phyloP scores from a whole-genome alignment of 1,140 invertebrate genomes.

The Asbolus verrucosus region DNA sequence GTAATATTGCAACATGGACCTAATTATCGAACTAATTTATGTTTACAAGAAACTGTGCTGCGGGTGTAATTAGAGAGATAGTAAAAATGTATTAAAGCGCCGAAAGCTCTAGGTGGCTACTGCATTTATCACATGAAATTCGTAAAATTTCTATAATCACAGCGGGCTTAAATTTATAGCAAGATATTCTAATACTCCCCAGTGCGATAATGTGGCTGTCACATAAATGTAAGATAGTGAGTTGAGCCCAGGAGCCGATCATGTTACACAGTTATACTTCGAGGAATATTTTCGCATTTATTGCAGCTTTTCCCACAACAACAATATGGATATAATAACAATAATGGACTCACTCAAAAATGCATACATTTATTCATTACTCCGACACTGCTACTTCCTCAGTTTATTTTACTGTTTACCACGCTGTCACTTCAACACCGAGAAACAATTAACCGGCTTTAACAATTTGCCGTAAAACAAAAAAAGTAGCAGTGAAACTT shows the following conservation, averaged over 20 bases:
- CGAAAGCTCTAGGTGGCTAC: conserved; percentile 23
- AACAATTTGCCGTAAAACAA: no score
- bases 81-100: conserved; percentile 26
- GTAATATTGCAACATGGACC: no score
- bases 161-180: conserved; percentile 33
- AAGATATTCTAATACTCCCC: conserved; percentile 33
- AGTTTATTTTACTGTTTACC: no score
- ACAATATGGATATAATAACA: no score
- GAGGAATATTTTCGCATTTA: conserved; percentile 1
- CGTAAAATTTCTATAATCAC: conserved; percentile 38
- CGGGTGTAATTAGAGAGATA: conserved; percentile 11
- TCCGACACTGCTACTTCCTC: no score
- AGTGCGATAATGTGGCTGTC: conserved; percentile 26
- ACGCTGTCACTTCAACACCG: no score
- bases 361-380: background rate
- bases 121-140: conserved; percentile 22
- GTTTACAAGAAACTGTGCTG: conserved; percentile 21
- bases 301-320: conserved; percentile 23
- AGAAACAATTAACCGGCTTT: no score
- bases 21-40: conserved; percentile 13
- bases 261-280: conserved; percentile 27
- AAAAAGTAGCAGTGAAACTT: no score
- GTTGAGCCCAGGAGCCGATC: conserved; percentile 29
- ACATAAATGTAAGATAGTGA: conserved; percentile 34
- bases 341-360: no score